These are phyloP conservation scores for Tricholaema leucomelas DNA, from an alignment of 2,113 vertebrate genomes.

Conservation along the genomic window DNA sequence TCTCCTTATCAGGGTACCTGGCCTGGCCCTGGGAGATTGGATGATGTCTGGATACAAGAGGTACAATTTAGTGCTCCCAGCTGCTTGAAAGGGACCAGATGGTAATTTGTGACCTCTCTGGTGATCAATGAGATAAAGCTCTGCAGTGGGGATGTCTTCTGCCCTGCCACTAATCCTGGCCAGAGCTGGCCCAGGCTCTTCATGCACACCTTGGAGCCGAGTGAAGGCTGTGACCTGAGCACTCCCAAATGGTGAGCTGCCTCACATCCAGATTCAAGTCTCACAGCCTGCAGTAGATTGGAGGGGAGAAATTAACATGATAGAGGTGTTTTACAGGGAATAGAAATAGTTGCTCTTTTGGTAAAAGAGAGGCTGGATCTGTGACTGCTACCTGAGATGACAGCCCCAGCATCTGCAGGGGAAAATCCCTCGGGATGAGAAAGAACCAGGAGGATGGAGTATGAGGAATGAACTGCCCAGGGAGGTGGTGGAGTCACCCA, in stretches of 20 bases:
- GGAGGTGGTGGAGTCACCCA: no score
- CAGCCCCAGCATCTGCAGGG: fast-evolving
- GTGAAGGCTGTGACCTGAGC: neutral
- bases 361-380: neutral
- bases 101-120: constrained; percentile 56
- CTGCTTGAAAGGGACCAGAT: neutral
- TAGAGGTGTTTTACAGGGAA: neutral
- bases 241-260: neutral
- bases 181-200: neutral
- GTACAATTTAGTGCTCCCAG: constrained; percentile 42
- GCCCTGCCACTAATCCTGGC: neutral
- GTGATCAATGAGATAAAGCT: constrained; percentile 37
- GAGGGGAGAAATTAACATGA: neutral
- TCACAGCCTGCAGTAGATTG: neutral
- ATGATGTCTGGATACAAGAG: constrained; percentile 9
- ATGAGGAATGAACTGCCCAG: no score
- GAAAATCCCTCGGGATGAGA: neutral
- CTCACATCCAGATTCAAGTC: neutral
- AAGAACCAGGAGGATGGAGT: neutral
- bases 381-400: neutral
- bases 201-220: neutral
- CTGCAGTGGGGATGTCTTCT: neutral
- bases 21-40: constrained; percentile 17
- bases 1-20: constrained; percentile 42
- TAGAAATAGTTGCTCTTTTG: neutral